phyloP scores from a whole-genome alignment of 2,797 vertebrate genomes.

The Nothura maculosa region DNA sequence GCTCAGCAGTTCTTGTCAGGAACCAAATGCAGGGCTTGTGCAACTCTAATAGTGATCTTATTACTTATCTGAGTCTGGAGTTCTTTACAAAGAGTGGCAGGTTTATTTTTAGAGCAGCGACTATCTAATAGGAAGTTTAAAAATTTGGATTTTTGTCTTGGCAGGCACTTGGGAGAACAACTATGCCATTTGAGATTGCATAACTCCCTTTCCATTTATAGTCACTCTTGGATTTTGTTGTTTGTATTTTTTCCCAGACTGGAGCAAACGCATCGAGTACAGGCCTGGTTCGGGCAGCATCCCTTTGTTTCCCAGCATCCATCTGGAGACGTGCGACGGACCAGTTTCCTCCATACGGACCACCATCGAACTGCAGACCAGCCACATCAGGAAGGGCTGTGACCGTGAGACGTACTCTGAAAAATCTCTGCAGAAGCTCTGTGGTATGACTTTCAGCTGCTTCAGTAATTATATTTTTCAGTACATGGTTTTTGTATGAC shows the following conservation, averaged over 20 bases:
- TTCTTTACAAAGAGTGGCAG: background rate
- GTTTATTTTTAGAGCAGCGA: background rate
- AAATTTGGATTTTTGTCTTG: background rate
- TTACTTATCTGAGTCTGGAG: background rate
- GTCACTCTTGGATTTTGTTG: background rate
- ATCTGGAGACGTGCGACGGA: conserved; percentile 93
- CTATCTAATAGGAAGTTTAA: background rate
- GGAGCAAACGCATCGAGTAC: conserved; percentile 94
- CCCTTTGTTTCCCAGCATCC: conserved; percentile 93
- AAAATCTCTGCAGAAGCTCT: conserved; percentile 94
- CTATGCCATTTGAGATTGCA: background rate
- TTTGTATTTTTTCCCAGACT: conserved; percentile 81
- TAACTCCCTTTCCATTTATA: background rate
- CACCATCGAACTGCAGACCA: conserved; percentile 92
- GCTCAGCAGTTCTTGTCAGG: background rate
- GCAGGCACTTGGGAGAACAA: background rate
- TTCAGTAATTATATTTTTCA: background rate
- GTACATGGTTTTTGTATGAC: background rate
- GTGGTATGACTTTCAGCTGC: conserved; percentile 82
- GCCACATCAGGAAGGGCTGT: conserved; percentile 94
- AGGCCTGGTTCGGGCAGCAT: conserved; percentile 92
- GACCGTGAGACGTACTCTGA: conserved; percentile 95
- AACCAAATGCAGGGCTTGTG: background rate
- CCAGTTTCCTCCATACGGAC: conserved; percentile 91
- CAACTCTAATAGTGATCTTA: background rate